Conservation (phyloP, 2,797 vertebrate genomes). For the Spatula versicolor region DNA sequence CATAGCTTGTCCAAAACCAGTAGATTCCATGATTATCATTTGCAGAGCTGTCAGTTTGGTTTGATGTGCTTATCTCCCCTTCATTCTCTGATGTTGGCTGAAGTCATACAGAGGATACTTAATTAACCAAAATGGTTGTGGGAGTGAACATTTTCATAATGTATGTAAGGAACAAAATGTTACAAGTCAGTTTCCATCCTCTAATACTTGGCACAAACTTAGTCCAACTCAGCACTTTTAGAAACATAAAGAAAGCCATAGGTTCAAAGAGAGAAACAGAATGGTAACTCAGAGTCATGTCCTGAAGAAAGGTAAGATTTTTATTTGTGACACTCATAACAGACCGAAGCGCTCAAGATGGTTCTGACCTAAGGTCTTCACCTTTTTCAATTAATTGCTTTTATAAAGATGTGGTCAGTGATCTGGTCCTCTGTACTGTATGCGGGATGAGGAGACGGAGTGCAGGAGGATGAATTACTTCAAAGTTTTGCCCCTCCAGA, state of each 20-base stretch:
- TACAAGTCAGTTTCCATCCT: not conserved
- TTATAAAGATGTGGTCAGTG: not conserved
- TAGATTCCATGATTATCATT: not conserved
- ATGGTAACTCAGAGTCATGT: no score
- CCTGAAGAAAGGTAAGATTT: not conserved
- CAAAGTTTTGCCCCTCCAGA: not conserved
- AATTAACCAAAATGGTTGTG: not conserved
- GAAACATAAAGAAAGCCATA: not conserved
- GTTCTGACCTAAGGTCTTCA: not conserved
- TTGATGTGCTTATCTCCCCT: not conserved
- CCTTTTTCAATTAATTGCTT: not conserved
- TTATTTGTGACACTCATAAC: not conserved
- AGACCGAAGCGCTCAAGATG: not conserved
- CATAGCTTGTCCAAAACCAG: not conserved
- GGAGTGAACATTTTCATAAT: not conserved
- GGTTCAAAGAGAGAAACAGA: not conserved
- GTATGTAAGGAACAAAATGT: not conserved
- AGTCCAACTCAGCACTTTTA: not conserved
- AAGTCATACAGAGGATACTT: not conserved
- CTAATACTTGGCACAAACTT: not conserved
- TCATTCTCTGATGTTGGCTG: not conserved
- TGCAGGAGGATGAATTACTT: not conserved
- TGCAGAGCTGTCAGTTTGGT: not conserved
- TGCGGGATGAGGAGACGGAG: not conserved
- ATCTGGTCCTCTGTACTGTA: not conserved